Percentiles rank a stretch among this genome's conserved stretches.
Evolutionary conservation across 2,113 vertebrate genomes (phyloP).

Genomic region (Chionis minor): DNA sequence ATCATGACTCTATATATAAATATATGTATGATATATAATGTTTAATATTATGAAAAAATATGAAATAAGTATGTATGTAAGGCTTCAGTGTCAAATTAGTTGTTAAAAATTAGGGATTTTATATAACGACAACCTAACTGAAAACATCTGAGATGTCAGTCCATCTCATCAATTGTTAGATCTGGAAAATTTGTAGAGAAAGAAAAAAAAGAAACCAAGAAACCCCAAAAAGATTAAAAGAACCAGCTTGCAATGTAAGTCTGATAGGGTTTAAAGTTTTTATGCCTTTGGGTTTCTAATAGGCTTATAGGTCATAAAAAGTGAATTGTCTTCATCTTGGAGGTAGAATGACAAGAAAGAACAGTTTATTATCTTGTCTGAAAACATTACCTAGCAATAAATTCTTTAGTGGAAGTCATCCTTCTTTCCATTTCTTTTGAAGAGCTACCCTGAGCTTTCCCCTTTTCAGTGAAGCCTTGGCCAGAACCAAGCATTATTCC

Average conservation of each 20-base stretch:
- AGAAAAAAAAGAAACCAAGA: neutral
- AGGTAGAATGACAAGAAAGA: neutral
- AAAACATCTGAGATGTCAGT: neutral
- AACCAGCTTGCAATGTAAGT: neutral
- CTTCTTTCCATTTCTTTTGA: slow-evolving; percentile 10
- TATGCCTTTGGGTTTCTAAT: slow-evolving; percentile 3
- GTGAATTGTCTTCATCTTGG: slow-evolving; percentile 22
- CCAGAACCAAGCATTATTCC: neutral
- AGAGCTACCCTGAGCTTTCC: neutral
- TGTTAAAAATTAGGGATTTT: neutral
- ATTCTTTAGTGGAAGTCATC: neutral
- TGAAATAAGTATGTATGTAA: no score
- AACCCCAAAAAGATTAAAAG: neutral
- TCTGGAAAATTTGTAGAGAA: neutral
- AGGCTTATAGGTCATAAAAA: slow-evolving; percentile 15
- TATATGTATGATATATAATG: no score
- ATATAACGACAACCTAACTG: neutral
- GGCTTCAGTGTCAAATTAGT: neutral
- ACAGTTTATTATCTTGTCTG: neutral
- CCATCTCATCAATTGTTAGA: neutral
- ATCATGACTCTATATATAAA: no score
- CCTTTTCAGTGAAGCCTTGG: neutral
- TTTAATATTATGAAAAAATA: no score
- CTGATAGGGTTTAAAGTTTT: neutral
- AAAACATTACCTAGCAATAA: slow-evolving; percentile 23